Base-by-base conservation (phyloP, 1,140 invertebrate genomes). In the Ruditapes philippinarum region DNA sequence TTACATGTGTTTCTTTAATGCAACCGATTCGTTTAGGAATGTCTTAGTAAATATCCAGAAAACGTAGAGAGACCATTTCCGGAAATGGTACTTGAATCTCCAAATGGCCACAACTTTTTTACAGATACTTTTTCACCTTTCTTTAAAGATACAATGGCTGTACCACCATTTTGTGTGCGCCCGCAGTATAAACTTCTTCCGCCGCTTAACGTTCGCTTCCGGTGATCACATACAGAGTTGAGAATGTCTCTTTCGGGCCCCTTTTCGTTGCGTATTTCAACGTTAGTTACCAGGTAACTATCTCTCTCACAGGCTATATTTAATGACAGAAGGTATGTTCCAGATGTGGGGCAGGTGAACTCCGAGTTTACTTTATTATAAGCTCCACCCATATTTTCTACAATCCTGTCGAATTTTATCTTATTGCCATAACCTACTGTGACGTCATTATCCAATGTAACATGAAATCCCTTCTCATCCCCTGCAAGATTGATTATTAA, bases 361-460 rank as follows among this genome's bases (percentile, higher is more conserved):
- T 40, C 57, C 5, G 82, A 83, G 17, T 83, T 81, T 42, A 38
- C n/a, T 51, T 3, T 14, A n/a, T 86, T 65, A 38, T 90, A 90
- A 2, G 45, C 40, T 31, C 82, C 85, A 33, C 89, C 89, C 51
- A 86, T 65, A 54, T 90, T 90, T 19, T 82, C 78, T 11, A 81
- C 38, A 0, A 65, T 49, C 14, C 17, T 49, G 25, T 87, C 78
- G 25, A 86, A 90, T 31, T 60, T 45, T 1, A 90, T 1, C 7
- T 82, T 74, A 19, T 14, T 28, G 5, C 36, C 31, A 22, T 38
- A 62, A 4, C 2, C 0, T 22, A 81, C 4, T 38, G 22, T 19
- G 4, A 11, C n/a, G 22, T 81, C 49, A 4, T 81, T 0, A 0
- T 5, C 33, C n/a, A 81, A 42, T 22, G 36, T 22, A 12, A 62